Percentiles rank a stretch among this genome's conserved stretches.
Conservation (phyloP, 2,797 vertebrate species). For the Thunnus albacares region DNA sequence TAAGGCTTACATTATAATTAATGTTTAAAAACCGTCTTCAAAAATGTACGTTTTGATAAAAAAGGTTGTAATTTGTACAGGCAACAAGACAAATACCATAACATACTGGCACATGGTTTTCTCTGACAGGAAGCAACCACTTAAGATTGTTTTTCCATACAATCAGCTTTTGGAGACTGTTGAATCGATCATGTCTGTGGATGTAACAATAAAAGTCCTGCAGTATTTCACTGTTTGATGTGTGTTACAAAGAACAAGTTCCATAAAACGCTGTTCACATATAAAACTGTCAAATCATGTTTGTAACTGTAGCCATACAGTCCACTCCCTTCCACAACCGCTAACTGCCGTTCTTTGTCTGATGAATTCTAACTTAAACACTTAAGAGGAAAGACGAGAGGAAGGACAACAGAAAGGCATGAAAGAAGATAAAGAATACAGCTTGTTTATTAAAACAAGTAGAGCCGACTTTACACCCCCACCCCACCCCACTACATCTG, state of each 20-base stretch:
- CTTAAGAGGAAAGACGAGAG: background rate
- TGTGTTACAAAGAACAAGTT: background rate
- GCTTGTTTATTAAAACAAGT: background rate
- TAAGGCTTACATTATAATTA: background rate
- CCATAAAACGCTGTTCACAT: background rate
- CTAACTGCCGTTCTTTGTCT: background rate
- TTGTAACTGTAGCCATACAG: background rate
- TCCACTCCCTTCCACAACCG: background rate
- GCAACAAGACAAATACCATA: background rate
- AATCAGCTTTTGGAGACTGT: background rate
- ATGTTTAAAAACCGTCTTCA: background rate
- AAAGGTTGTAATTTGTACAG: background rate
- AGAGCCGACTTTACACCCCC: background rate
- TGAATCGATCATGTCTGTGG: background rate
- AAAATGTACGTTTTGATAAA: background rate
- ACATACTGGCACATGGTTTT: background rate
- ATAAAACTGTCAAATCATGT: slow-evolving; percentile 1
- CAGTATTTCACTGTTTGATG: background rate
- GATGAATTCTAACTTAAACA: background rate
- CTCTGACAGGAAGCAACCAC: background rate
- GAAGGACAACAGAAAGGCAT: background rate
- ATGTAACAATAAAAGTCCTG: slow-evolving; percentile 43
- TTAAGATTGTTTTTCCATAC: background rate
- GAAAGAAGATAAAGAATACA: background rate
- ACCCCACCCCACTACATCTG: background rate